A percentile compares a stretch with the other conserved stretches of the same genome.
phyloP scores from a whole-genome alignment of 1,140 invertebrate species.

The Triops longicaudatus region DNA sequence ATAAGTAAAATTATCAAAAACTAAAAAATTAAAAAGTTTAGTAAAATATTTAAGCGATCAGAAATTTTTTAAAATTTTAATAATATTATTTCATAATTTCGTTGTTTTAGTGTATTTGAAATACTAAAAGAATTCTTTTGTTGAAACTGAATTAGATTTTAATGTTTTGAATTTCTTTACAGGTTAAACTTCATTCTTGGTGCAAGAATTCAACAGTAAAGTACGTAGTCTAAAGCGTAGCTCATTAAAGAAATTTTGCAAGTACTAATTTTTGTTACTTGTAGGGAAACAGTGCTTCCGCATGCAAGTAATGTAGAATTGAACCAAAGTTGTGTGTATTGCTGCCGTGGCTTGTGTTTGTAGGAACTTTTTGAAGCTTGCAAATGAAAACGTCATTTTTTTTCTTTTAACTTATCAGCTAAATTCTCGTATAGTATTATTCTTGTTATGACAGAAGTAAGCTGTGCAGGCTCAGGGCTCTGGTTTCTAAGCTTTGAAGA shows the following conservation, averaged over 20 bases:
- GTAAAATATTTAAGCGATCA: no score
- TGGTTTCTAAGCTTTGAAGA: neutral
- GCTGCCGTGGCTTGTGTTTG: neutral
- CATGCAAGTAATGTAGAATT: neutral
- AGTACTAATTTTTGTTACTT: neutral
- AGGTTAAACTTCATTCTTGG: neutral
- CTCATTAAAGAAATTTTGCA: neutral
- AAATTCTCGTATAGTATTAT: neutral
- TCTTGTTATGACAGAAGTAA: neutral
- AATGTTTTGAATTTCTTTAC: no score
- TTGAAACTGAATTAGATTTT: no score
- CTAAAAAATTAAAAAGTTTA: no score
- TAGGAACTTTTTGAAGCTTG: neutral
- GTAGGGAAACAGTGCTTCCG: constrained; percentile 1
- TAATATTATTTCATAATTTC: no score
- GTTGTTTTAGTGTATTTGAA: no score
- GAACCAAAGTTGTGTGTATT: neutral
- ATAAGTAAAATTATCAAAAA: no score
- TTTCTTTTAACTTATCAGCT: no score
- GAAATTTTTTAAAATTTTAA: no score
- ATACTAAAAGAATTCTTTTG: no score
- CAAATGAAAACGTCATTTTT: no score
- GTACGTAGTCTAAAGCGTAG: neutral
- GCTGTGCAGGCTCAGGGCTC: neutral
- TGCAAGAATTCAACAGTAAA: neutral